Base-by-base conservation (phyloP, 2,113 vertebrate species). In the Protomyctophum bolini region DNA sequence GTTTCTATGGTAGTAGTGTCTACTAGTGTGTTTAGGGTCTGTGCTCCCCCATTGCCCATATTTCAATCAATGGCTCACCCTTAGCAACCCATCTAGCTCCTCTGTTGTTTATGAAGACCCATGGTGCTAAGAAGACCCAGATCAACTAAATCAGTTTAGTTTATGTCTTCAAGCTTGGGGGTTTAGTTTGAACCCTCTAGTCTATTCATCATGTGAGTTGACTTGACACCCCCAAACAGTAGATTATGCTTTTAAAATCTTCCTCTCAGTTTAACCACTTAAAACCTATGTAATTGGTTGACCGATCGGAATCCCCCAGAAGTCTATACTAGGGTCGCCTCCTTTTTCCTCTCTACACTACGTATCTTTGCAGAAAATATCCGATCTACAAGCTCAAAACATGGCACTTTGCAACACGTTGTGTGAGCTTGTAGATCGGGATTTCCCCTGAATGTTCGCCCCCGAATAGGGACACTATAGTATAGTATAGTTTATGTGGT, bases 41-140 rank as follows among this genome's bases (percentile, higher is more conserved):
- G 7, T 50, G 41, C 28, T 75, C 63, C 66, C 45, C 41, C 61
- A 69, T 58, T 75, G 66, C 69, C 41, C 63, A 59, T 46, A 66
- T 72, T 73, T 62, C 33, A 66, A 64, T 77, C 65, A 66, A 69
- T 66, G 77, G 59, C 58, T 79, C 82, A 73, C 83, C 59, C 11
- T 58, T 67, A 58, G 71, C 71, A 68, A 58, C 63, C 74, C 78
- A 83, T 80, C 81, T 82, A 66, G 28, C 54, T 8, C 68, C 8
- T 41, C 10, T 73, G 29, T 48, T 29, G 15, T 65, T 11, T 68
- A 50, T 60, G 28, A 73, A 56, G 54, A 68, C 67, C 68, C 52
- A 46, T 70, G 14, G 51, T n/a, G 59, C 12, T 29, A n/a, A 29
- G 58, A 41, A 48, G 61, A 51, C 58, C 70, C 12, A 68, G 51